phyloP scores from a whole-genome alignment of 2,113 vertebrate genomes.

The Abramis brama region DNA sequence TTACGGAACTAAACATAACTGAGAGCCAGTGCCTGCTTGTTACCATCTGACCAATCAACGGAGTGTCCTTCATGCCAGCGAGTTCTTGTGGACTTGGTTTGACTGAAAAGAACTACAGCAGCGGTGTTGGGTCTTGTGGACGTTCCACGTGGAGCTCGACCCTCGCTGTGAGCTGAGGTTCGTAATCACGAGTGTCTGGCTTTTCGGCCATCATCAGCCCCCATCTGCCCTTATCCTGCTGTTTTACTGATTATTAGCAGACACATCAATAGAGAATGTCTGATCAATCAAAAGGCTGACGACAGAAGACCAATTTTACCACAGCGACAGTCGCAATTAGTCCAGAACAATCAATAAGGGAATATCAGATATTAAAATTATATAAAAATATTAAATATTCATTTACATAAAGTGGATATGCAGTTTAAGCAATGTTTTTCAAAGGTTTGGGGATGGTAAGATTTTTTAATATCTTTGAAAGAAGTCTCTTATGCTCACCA shows the following conservation, averaged over 20 bases:
- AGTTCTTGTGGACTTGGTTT: constrained; percentile 17
- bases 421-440: background rate
- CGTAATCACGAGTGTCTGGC: constrained; percentile 11
- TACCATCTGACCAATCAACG: background rate
- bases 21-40: constrained; percentile 5
- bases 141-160: background rate
- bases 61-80: background rate
- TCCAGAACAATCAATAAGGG: background rate
- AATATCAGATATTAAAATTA: background rate
- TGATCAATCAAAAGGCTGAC: constrained; percentile 25
- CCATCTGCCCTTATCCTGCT: constrained; percentile 1
- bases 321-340: background rate
- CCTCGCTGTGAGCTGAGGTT: constrained; percentile 21
- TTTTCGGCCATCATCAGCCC: constrained; percentile 1
- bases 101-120: background rate
- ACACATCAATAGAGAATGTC: background rate
- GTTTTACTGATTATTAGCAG: constrained; percentile 27
- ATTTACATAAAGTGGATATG: background rate
- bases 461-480: background rate
- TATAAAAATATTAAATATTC: background rate
- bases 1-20: constrained; percentile 13
- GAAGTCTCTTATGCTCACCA: background rate
- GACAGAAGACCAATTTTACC: background rate
- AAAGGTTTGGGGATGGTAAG: background rate
- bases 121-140: background rate